A percentile compares a stretch with the other conserved stretches of the same genome.
phyloP scores from a whole-genome alignment of 35 echinoderm and acorn worm genomes.

The Anneissia japonica region DNA sequence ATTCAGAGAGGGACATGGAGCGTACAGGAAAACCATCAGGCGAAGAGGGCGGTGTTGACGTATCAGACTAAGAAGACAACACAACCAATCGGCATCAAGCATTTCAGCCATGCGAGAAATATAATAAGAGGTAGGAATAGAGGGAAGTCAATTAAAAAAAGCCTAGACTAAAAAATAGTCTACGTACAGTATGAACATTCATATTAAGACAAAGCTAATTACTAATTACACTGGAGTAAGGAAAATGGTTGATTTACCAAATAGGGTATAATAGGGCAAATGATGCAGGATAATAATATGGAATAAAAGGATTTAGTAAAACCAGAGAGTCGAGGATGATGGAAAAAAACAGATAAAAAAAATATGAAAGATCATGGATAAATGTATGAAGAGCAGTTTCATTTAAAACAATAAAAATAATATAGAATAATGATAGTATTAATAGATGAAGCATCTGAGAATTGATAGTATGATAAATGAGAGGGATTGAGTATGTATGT shows the following conservation, averaged over 20 bases:
- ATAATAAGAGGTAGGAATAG: not conserved
- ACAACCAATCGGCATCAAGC: not conserved
- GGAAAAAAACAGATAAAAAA: constrained; percentile 8
- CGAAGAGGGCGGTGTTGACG: not conserved
- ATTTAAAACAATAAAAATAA: too few relatives aligned
- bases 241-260: too few relatives aligned
- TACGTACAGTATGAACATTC: not conserved
- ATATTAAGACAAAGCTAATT: not conserved
- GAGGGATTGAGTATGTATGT: too few relatives aligned
- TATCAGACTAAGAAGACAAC: not conserved
- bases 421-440: too few relatives aligned
- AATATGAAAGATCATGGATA: not conserved
- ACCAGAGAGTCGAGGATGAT: not conserved
- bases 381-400: too few relatives aligned
- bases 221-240: too few relatives aligned
- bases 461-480: too few relatives aligned
- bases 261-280: constrained; percentile 61
- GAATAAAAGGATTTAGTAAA: constrained; percentile 24
- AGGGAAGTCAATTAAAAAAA: not conserved
- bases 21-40: constrained; percentile 22
- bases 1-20: constrained; percentile 93
- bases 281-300: constrained; percentile 28
- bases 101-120: not conserved
- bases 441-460: too few relatives aligned
- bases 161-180: not conserved